Evolutionary conservation across 2,797 vertebrate genomes (phyloP).

Genomic region (Chelidonichthys spinosus): DNA sequence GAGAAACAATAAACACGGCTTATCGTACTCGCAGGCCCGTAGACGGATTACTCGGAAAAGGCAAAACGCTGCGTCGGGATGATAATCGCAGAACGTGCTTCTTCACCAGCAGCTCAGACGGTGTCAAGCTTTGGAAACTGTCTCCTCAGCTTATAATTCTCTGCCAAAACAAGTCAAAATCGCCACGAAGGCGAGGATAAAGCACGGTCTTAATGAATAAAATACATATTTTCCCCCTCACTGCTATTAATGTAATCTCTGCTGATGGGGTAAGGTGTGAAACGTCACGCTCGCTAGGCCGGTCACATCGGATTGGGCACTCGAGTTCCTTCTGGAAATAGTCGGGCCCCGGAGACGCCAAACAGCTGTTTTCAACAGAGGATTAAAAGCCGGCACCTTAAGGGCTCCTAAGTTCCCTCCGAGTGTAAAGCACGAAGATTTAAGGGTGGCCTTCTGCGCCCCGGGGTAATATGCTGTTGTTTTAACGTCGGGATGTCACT

Average conservation of each 20-base stretch:
- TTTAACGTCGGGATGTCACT: conserved; percentile 27
- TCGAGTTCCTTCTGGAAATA: conserved; percentile 68
- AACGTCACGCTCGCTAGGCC: conserved; percentile 29
- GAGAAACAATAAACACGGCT: conserved; percentile 28
- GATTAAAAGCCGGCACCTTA: conserved; percentile 69
- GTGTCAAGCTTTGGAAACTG: conserved; percentile 32
- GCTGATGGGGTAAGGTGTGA: conserved; percentile 48
- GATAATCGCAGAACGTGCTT: conserved; percentile 52
- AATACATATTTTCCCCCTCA: conserved; percentile 34
- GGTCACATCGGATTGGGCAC: conserved; percentile 14
- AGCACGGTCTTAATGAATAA: conserved; percentile 54
- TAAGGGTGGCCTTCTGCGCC: conserved; percentile 53
- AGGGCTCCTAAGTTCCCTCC: conserved; percentile 65
- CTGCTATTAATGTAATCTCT: conserved; percentile 20
- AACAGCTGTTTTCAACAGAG: conserved; percentile 74
- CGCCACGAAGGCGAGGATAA: conserved; percentile 40
- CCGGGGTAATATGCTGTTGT: conserved; percentile 37
- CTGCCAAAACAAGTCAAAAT: conserved; percentile 45
- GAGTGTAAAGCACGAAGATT: conserved; percentile 62
- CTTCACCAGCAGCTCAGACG: conserved; percentile 48
- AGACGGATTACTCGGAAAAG: conserved; percentile 20
- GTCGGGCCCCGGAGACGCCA: conserved; percentile 56
- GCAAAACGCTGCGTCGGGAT: conserved; percentile 32
- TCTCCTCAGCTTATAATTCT: conserved; percentile 25
- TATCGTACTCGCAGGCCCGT: conserved; percentile 24